Evolutionary conservation across 2,113 vertebrate genomes (phyloP), one percentile per base, ranked within the genome.

Genomic region (Noctilio leporinus): DNA sequence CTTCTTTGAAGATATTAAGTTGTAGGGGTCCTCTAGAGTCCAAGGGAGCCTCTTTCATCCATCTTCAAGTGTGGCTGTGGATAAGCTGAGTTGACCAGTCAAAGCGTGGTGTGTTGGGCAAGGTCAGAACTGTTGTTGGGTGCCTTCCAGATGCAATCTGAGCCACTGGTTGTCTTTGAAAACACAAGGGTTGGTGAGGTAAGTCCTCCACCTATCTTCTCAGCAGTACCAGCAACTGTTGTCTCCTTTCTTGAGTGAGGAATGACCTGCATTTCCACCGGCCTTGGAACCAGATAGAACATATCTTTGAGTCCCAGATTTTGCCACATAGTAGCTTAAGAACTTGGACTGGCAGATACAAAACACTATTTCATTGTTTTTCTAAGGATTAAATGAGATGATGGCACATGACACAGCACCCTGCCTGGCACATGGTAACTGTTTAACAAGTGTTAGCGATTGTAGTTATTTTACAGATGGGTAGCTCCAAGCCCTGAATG

Each of bases 241-340:
- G 40, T 55, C 20, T 62, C 26, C 43, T 24, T 85, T 45, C 76
- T 49, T 75, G n/a, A 86, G 35, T 0, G 7, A 88, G 51, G 40
- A 94, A 94, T 64, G 69, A 73, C n/a, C 16, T 92, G 49, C 17
- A 76, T 88, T 88, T 92, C 62, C 53, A 43, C n/a, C 86, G 69
- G 28, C 82, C 80, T 85, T 72, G 59, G 86, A 81, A 91, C 67
- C 67, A 82, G 49, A 84, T 0, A 67, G 51, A 75, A 75, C 35
- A 59, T 69, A 30, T 82, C 40, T 86, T 88, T 65, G 67, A 85
- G 38, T 51, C 26, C 67, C 30, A 72, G 7, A 67, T 92, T 89
- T 89, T 94, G 76, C 38, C 38, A 92, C 70, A 15, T 53, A 76
- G 53, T 76, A 84, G n/a, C 26, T 81, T 88, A 22, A 65, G 53